Conservation (phyloP, 2,113 vertebrate species). For the Trochalopteron elliotii region DNA sequence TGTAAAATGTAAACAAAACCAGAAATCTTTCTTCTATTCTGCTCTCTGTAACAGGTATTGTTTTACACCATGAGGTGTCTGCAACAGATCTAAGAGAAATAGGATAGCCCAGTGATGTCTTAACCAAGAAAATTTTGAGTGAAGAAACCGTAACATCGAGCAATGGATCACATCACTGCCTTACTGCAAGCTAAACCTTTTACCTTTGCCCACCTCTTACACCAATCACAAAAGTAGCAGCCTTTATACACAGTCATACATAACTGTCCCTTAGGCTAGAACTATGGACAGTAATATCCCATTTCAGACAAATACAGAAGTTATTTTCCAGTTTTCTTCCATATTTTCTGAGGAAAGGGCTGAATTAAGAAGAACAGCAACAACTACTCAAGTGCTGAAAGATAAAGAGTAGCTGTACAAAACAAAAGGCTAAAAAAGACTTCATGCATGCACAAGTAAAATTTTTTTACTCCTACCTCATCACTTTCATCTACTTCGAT, state of each 20-base stretch:
- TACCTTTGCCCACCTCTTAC: background rate
- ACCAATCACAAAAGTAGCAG: background rate
- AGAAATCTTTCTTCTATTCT: background rate
- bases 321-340: background rate
- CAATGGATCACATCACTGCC: background rate
- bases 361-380: background rate
- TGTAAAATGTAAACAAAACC: background rate
- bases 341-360: background rate
- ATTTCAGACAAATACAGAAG: background rate
- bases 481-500: conserved; percentile 98
- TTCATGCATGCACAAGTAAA: background rate
- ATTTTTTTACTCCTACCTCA: conserved; percentile 82
- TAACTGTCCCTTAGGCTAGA: background rate
- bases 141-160: background rate
- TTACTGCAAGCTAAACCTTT: background rate
- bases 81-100: background rate
- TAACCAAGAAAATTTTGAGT: background rate
- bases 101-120: background rate
- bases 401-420: background rate
- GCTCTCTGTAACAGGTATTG: background rate
- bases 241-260: background rate
- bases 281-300: background rate
- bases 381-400: background rate
- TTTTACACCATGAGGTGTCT: background rate
- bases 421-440: background rate